phyloP scores from a whole-genome alignment of 2,888 invertebrate species.

The Odontomyia ornata region DNA sequence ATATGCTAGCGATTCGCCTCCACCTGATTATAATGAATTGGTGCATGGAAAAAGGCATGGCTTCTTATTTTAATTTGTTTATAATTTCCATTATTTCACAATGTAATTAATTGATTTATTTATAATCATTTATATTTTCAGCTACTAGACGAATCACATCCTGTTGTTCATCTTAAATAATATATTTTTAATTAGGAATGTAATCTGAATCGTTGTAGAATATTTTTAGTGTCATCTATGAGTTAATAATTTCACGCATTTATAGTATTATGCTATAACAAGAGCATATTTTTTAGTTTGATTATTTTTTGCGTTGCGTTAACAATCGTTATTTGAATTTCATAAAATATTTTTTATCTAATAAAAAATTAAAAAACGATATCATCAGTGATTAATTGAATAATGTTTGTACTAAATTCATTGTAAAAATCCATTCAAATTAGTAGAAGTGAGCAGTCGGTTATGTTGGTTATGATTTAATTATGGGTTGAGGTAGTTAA shows the following conservation, averaged over 20 bases:
- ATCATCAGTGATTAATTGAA: neutral
- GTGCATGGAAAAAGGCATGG: conserved; percentile 67
- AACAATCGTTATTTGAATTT: conserved; percentile 22
- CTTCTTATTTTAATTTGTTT: conserved; percentile 53
- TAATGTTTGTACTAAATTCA: neutral
- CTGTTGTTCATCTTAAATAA: conserved; percentile 1
- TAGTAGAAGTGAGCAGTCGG: neutral
- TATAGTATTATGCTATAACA: neutral
- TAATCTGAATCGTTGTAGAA: neutral
- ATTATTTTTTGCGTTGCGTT: conserved; percentile 19
- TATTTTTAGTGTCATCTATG: neutral
- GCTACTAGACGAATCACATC: conserved; percentile 13
- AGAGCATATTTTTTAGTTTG: neutral
- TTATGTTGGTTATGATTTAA: neutral
- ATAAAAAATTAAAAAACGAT: neutral
- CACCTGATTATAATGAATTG: conserved; percentile 65
- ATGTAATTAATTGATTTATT: conserved; percentile 7
- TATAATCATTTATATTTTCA: conserved; percentile 33
- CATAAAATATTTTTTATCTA: neutral
- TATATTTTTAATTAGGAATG: neutral
- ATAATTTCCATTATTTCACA: neutral
- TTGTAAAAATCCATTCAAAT: conserved; percentile 16
- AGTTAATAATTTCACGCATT: neutral
- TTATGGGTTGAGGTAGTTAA: too few species aligned
- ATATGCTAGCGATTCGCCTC: conserved; percentile 60